These are phyloP conservation scores for Portunus trituberculatus DNA, from an alignment of 1,140 invertebrate genomes.

Conservation along the genomic window DNA sequence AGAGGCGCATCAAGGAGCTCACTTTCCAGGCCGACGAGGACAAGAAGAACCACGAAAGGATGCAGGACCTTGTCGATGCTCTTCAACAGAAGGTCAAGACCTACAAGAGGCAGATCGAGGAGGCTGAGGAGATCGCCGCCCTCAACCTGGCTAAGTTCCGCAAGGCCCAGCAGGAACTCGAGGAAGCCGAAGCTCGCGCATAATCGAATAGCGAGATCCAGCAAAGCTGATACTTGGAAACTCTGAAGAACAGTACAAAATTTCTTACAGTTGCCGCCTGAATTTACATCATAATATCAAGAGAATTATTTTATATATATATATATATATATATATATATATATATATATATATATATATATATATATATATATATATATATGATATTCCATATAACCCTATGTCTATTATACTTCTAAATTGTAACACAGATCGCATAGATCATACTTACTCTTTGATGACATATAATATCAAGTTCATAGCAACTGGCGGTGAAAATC, in stretches of 20 bases:
- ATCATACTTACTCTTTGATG: too few relatives aligned
- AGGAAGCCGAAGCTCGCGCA: conserved; percentile 38
- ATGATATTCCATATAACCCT: too few relatives aligned
- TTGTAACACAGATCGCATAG: too few relatives aligned
- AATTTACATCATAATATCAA: background rate
- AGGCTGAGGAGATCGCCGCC: conserved; percentile 85
- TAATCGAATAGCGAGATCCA: background rate
- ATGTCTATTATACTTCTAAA: too few relatives aligned
- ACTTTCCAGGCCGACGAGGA: conserved; percentile 80
- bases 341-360: background rate
- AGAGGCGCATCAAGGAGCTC: conserved; percentile 84
- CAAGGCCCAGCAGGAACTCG: conserved; percentile 79
- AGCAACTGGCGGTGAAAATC: too few relatives aligned
- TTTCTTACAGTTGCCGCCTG: background rate
- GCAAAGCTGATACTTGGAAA: background rate
- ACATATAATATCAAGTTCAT: too few relatives aligned
- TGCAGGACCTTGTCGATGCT: conserved; percentile 84
- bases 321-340: background rate
- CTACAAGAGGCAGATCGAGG: conserved; percentile 85
- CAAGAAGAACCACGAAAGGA: conserved; percentile 84
- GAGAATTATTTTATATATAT: background rate
- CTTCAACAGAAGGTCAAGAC: conserved; percentile 85
- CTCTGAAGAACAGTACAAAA: conserved; percentile 43
- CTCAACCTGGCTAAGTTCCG: conserved; percentile 85
- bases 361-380: too few relatives aligned